phyloP scores from a whole-genome alignment of 2,888 invertebrate genomes.

The Rhingia rostrata region DNA sequence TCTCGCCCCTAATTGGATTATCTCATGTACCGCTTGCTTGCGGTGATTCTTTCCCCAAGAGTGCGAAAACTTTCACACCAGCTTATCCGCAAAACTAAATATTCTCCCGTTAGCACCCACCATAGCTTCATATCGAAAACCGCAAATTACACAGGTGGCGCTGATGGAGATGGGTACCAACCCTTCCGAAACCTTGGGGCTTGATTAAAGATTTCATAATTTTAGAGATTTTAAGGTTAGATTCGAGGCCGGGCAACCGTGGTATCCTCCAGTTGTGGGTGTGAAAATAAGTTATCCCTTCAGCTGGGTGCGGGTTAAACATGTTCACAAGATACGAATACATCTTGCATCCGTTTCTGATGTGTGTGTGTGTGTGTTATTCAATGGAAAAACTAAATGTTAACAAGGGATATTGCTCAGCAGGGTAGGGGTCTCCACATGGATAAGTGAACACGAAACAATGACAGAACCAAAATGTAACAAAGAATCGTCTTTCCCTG shows the following conservation, averaged over 20 bases:
- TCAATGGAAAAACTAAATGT: constrained; percentile 58
- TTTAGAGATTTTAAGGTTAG: constrained; percentile 22
- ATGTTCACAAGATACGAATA: constrained; percentile 37
- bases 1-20: constrained; percentile 70
- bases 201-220: constrained; percentile 57
- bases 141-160: constrained; percentile 65
- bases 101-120: constrained; percentile 55
- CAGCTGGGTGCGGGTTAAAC: neutral
- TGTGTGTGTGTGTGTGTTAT: constrained; percentile 54
- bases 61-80: constrained; percentile 45
- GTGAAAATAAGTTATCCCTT: constrained; percentile 40
- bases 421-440: constrained; percentile 8
- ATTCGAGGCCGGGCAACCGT: constrained; percentile 8
- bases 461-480: constrained; percentile 56
- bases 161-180: constrained; percentile 43
- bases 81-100: constrained; percentile 38
- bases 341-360: constrained; percentile 33
- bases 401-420: neutral
- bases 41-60: constrained; percentile 29
- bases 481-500: constrained; percentile 35
- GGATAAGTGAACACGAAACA: constrained; percentile 52
- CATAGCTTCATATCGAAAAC: constrained; percentile 64
- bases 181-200: constrained; percentile 4
- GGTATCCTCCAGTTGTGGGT: constrained; percentile 38
- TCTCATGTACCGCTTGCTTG: constrained; percentile 59